Evolutionary conservation across 2,113 vertebrate genomes (phyloP), one percentile per base, ranked within the genome.

Genomic region (Amphiprion percula): DNA sequence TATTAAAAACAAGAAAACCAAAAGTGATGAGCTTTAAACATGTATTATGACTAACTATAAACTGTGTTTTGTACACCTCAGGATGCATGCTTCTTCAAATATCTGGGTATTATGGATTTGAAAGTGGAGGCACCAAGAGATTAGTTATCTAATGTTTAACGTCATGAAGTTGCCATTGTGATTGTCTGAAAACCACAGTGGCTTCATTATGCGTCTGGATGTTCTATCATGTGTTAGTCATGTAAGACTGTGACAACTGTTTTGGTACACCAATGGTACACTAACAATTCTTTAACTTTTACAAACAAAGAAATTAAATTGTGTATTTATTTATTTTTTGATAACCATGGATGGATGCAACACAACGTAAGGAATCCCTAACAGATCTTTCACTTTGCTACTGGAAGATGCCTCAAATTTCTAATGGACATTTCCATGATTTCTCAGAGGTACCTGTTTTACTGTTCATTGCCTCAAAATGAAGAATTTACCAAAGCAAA

Each of bases 401-500:
- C n/a, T 28, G 11, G 55, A 58, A 2, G 50, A 75, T 59, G 72
- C 67, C 75, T 86, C 72, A 72, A 80, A 67, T 56, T 50, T 58
- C 11, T 62, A 52, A 50, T 23, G 28, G 60, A n/a, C 49, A 58
- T 68, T 60, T 24, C 8, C 17, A 71, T 55, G 7, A 58, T 74
- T 69, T 65, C 44, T 83, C 47, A 60, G 64, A 28, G 56, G 84
- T 87, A 80, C 80, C 67, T 87, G 46, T 74, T 81, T 50, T 60
- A 21, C 7, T 69, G 44, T 69, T 64, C 24, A 62, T 73, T 9
- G 47, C 73, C 60, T 76, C 53, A 75, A 68, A 80, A 39, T 26
- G 3, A 28, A 62, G 41, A 50, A n/a, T 39, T 55, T 37, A 72
- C 67, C 72, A 70, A 75, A 72, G 61, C 10, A 47, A 21, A 62